Evolutionary conservation across 2,797 vertebrate genomes (phyloP), one percentile per base, ranked within the genome.

Genomic region (Threskiornis aethiopicus): DNA sequence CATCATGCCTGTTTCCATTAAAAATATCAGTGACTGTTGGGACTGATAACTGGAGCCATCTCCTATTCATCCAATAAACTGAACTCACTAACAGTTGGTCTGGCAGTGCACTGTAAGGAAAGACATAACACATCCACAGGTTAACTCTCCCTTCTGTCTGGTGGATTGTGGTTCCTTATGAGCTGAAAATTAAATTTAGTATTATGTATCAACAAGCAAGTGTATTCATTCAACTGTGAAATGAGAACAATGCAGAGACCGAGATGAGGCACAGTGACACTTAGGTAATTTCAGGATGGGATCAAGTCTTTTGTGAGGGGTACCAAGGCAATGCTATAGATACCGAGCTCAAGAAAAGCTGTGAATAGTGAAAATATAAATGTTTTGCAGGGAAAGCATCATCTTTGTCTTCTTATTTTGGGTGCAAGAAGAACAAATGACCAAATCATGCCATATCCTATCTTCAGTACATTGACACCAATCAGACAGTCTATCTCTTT

Each of bases 381-480:
- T 22, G 13, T 15, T 64, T 67, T 65, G 6, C 12, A 41, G 28
- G 4, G 42, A 54, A 55, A 76, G 2, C 11, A 25, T 82, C 2
- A 16, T 25, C 10, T 72, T 89, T 90, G 17, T 73, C 33, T 58
- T 78, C 21, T 62, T 70, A 64, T 41, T 89, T 57, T 65, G 21
- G 3, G 6, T 52, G 13, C 5, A 47, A 83, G 79, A 87, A 65
- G 21, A 88, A 62, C 47, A 94, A 79, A 89, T 47, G 26, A 28
- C 12, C 5, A 9, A 71, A 78, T 41, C 9, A 64, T 3, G 22
- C 7, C 0, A 0, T 15, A 37, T 39, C 2, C 3, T 64, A 9
- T 33, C 17, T 77, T 80, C 22, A 47, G 6, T 33, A 33, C 62
- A 41, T 49, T 64, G 79, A 15, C 42, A 69, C 1, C 16, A 84